phyloP scores from a whole-genome alignment of 1,140 invertebrate species.

The Cotesia glomerata region DNA sequence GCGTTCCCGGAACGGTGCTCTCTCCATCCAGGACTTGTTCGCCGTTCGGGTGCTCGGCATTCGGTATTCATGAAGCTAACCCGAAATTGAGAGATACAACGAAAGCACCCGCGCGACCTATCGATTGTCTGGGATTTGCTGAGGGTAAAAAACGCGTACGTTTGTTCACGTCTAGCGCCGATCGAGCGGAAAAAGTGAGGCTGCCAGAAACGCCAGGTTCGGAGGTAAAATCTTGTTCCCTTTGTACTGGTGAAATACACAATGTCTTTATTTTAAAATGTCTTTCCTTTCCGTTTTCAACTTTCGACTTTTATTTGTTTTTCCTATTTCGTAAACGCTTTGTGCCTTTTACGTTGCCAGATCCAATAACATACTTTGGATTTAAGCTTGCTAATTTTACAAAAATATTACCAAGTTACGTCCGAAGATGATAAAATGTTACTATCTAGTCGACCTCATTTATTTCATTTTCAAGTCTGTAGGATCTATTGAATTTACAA shows the following conservation, averaged over 20 bases:
- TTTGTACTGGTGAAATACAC: neutral
- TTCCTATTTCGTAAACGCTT: neutral
- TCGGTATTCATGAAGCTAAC: slow-evolving; percentile 58
- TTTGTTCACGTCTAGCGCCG: slow-evolving; percentile 42
- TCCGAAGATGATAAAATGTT: no score
- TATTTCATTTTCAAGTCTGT: no score
- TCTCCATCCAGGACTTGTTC: neutral
- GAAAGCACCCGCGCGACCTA: slow-evolving; percentile 52
- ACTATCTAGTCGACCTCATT: no score
- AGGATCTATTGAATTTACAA: no score
- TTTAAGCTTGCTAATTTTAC: no score
- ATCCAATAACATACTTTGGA: no score
- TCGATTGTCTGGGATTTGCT: slow-evolving; percentile 59
- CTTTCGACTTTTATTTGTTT: neutral
- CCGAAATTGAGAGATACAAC: slow-evolving; percentile 60
- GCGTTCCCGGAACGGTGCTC: slow-evolving; percentile 55
- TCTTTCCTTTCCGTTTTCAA: neutral
- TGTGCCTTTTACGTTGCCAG: no score
- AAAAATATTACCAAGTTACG: no score
- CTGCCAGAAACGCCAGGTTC: slow-evolving; percentile 6
- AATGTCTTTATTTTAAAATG: neutral
- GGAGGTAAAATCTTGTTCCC: neutral
- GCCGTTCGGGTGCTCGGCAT: slow-evolving; percentile 40
- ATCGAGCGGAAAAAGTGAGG: slow-evolving; percentile 21
- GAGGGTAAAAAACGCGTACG: slow-evolving; percentile 44